phyloP scores from a whole-genome alignment of 1,140 invertebrate genomes.

The Pachyrhynchus sulphureomaculatus region DNA sequence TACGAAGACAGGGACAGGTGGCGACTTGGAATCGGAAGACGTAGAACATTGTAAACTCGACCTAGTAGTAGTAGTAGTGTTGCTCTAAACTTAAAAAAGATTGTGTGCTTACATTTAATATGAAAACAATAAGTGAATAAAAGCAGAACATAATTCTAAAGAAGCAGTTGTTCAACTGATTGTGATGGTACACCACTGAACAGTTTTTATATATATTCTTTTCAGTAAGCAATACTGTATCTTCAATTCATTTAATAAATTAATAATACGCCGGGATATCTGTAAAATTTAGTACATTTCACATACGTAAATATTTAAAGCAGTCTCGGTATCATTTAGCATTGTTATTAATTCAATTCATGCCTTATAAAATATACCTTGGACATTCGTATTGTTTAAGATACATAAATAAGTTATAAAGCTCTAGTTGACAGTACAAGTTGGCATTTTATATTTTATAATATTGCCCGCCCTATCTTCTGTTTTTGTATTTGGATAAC shows the following conservation, averaged over 20 bases:
- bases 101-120: too few species aligned
- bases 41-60: too few species aligned
- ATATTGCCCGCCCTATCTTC: slow-evolving; percentile 4
- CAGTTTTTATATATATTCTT: slow-evolving; percentile 12
- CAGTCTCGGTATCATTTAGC: neutral
- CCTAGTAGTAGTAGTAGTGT: too few species aligned
- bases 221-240: slow-evolving; percentile 10
- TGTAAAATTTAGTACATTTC: slow-evolving; percentile 24
- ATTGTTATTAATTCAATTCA: slow-evolving; percentile 22
- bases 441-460: slow-evolving; percentile 9
- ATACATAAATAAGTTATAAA: slow-evolving; percentile 17
- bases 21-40: too few species aligned
- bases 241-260: slow-evolving; percentile 28
- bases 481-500: slow-evolving; percentile 11
- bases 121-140: too few species aligned
- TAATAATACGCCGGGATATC: slow-evolving; percentile 23
- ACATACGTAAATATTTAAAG: slow-evolving; percentile 18
- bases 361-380: slow-evolving; percentile 13
- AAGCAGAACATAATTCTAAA: too few species aligned
- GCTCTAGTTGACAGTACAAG: slow-evolving; percentile 9
- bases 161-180: too few species aligned
- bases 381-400: slow-evolving; percentile 12
- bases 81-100: too few species aligned
- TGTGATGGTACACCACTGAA: too few species aligned
- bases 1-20: too few species aligned